Base-by-base conservation (phyloP, 64 coral and sea anemone species). In the Porites lutea region DNA sequence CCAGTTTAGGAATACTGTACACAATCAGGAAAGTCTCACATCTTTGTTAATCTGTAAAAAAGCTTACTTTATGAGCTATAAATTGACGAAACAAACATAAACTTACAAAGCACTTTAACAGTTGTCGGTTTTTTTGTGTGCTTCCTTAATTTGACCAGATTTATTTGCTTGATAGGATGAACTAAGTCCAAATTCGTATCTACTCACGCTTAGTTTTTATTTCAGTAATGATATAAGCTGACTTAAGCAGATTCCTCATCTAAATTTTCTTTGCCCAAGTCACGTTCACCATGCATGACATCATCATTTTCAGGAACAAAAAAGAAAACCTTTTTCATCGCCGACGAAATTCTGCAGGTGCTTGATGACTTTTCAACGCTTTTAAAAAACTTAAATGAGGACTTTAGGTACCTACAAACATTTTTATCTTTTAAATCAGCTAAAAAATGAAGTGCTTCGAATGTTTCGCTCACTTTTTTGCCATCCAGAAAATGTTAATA, bases 351-450 rank as follows among this genome's bases (percentile, higher is more conserved):
- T 57, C 12, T 12, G 54, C 54, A 57, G 12, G 12, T 57, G 54
- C 54, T 57, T 57, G 54, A 9, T 57, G 54, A 57, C 54, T 57
- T 57, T 57, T 57, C 12, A 57, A 57, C 5, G 3, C 54, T 3
- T 57, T 57, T 57, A 57, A 57, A 57, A 57, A 57, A 37, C 27
- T 12, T 57, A 57, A 57, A 57, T 57, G 12, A 57, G 54, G 54
- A 57, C 12, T 57, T 57, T 4, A 57, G 54, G 7, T 9, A 12
- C 12, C 54, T 12, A 7, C 7, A 57, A 12, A 57, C 54, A 57
- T 9, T 57, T 57, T 57, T 57, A 57, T 81, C 78, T 81, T 81
- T 61, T 23, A n/a, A 84, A 69, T 68, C 62, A 68, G 63, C 45
- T 21, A 13, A 68, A 69, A 84, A 51, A 69, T 68, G 43, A 19